Evolutionary conservation across 1,140 invertebrate genomes (phyloP), one percentile per base, ranked within the genome.

Genomic region (Aphaenogaster ashmeadi): DNA sequence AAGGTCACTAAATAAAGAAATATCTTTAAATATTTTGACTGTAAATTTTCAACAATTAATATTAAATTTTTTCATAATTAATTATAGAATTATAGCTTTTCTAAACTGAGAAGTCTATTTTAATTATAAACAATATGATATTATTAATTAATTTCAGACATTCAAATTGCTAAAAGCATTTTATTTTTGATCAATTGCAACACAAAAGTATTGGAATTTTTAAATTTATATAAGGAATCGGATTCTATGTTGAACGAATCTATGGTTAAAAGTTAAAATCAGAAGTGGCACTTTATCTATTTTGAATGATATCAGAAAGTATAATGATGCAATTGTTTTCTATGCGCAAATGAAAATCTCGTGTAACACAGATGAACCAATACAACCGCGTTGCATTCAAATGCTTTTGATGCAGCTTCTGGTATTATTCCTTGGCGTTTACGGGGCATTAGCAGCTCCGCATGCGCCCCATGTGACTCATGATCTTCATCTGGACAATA

Each of bases 321-420:
- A 36, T 50, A 27, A 52, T 52, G 18, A 71, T 52, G 27, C 13
- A 69, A 71, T 56, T 33, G 8, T 54, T 36, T 56, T 54, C 50
- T 54, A 58, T 15, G 9, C 3, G 18, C 15, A 56, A 54, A 38
- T 38, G 33, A 54, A 75, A 13, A 58, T 75, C 3, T 75, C 7
- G 21, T 21, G 15, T 54, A 58, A 33, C 3, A 13, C n/a, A 44
- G 3, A n/a, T 8, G 8, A 15, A 52, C n/a, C 6, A 11, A 56
- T 69, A 64, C 78, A 71, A 54, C 3, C 18, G 38, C 9, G 21
- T 18, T 71, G 78, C 60, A 80, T 67, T 67, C 13, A 38, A 67
- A 38, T 83, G 38, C 50, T 83, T 78, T 78, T 84, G 67, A 91
- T 89, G 1, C 88, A 94, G 94, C 72, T 93, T 36, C 2, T 92